Conservation (phyloP, 2,888 invertebrate genomes). For the Steinernema scapterisci region DNA sequence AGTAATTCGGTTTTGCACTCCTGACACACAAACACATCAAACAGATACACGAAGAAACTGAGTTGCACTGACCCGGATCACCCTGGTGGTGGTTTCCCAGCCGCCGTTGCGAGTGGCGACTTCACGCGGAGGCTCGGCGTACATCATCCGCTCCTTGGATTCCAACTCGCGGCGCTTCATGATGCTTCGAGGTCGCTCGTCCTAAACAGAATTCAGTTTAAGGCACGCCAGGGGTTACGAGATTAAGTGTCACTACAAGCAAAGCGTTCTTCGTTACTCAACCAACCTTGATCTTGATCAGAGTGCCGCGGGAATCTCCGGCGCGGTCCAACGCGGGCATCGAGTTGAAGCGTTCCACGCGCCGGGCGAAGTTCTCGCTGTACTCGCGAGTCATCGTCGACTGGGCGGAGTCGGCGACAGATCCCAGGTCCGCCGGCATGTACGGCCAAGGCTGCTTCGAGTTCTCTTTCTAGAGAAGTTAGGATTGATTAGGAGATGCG, state of each 20-base stretch:
- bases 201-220: slow-evolving; percentile 43
- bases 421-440: slow-evolving; percentile 40
- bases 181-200: slow-evolving; percentile 60
- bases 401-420: slow-evolving; percentile 35
- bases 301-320: slow-evolving; percentile 36
- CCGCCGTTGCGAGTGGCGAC: slow-evolving; percentile 45
- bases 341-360: slow-evolving; percentile 40
- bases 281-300: slow-evolving; percentile 42
- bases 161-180: slow-evolving; percentile 62
- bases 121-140: slow-evolving; percentile 47
- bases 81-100: slow-evolving; percentile 24
- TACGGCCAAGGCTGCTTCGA: slow-evolving; percentile 35
- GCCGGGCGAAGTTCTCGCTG: slow-evolving; percentile 35
- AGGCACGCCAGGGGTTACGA: not conserved
- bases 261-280: slow-evolving; percentile 2
- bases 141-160: slow-evolving; percentile 56
- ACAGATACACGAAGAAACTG: not conserved
- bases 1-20: slow-evolving; percentile 15
- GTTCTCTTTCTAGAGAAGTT: slow-evolving; percentile 25
- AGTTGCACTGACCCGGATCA: slow-evolving; percentile 23
- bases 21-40: slow-evolving; percentile 32
- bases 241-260: slow-evolving; percentile 1
- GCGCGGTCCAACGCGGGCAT: slow-evolving; percentile 40
- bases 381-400: slow-evolving; percentile 40
- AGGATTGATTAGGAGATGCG: not conserved